Evolutionary conservation across 2,113 vertebrate species (phyloP), one percentile per base, ranked within the genome.

Genomic region (Menidia beryllina): DNA sequence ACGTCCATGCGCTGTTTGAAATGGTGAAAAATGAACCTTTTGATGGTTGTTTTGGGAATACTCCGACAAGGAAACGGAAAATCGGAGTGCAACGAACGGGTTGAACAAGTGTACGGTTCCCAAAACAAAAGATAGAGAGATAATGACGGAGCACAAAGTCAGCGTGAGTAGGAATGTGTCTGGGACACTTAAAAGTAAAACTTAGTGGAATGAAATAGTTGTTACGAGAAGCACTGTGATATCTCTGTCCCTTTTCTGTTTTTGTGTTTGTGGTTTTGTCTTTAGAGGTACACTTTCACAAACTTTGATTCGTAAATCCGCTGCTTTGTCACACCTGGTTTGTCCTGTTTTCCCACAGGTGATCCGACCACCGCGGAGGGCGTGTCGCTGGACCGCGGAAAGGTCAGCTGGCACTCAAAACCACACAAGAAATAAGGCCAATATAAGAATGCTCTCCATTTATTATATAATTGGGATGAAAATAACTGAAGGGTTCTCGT

Each of bases 301-400:
- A 4, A 17, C 15, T 13, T 3, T 39, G 4, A 14, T 3, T 14
- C 43, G 43, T 47, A 7, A 10, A 55, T 24, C 24, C 54, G 49
- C 43, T 30, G 20, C 15, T 24, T 57, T 64, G 23, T 51, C 43
- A 48, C 30, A 48, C 19, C 30, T 43, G 4, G 20, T 61, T 52
- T 52, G 11, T 30, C 3, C 27, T 60, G 6, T 75, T n/a, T 6
- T 0, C 47, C 57, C 15, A 7, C 69, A 94, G 93, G 93, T 24
- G 47, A 85, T 0, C 73, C 90, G 0, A 86, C 81, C 1, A 93
- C 82, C 4, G 73, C 88, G 13, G 88, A 92, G 7, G 92, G 93
- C 19, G 81, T 86, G 19, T 0, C 49, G 0, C 48, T 89, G 75
- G 90, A 91, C 20, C 64, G 81, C 54, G 86, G 86, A 75, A 80